phyloP scores from a whole-genome alignment of 1,140 invertebrate species.

The Polypedilum pembai region DNA sequence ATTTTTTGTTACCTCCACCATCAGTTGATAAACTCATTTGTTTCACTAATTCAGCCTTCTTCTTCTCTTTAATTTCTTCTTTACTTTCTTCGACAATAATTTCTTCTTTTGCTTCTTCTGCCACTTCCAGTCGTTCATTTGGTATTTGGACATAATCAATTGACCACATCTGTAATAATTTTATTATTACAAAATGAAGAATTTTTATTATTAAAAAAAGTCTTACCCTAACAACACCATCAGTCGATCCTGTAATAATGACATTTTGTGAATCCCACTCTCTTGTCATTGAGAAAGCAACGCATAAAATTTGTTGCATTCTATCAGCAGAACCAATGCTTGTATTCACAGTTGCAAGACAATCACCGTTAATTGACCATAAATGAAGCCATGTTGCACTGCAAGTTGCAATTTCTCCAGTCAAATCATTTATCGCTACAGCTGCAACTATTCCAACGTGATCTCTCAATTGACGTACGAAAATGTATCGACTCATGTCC shows the following conservation, averaged over 20 bases:
- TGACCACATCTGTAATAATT: constrained; percentile 80
- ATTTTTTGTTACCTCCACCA: constrained; percentile 46
- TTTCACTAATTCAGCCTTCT: constrained; percentile 57
- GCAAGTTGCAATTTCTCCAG: constrained; percentile 96
- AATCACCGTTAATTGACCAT: constrained; percentile 94
- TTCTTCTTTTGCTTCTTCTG: constrained; percentile 39
- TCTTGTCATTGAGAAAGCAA: constrained; percentile 82
- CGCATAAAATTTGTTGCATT: constrained; percentile 83
- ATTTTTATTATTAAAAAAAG: constrained; percentile 2
- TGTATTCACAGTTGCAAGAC: constrained; percentile 86
- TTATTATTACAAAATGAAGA: constrained; percentile 20
- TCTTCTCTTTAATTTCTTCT: constrained; percentile 45
- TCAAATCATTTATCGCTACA: constrained; percentile 94
- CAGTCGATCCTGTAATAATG: constrained; percentile 93
- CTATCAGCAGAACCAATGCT: constrained; percentile 69
- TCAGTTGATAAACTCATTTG: constrained; percentile 72
- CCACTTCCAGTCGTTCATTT: constrained; percentile 48
- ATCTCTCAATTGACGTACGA: constrained; percentile 80
- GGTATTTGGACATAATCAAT: constrained; percentile 89
- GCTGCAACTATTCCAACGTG: constrained; percentile 82
- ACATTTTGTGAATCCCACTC: constrained; percentile 98
- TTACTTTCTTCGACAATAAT: constrained; percentile 44
- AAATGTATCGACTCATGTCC: constrained; percentile 88
- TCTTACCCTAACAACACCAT: constrained; percentile 83
- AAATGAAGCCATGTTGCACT: constrained; percentile 92